Conservation (phyloP, 2,888 invertebrate species). For the Lamellibrachia columna region DNA sequence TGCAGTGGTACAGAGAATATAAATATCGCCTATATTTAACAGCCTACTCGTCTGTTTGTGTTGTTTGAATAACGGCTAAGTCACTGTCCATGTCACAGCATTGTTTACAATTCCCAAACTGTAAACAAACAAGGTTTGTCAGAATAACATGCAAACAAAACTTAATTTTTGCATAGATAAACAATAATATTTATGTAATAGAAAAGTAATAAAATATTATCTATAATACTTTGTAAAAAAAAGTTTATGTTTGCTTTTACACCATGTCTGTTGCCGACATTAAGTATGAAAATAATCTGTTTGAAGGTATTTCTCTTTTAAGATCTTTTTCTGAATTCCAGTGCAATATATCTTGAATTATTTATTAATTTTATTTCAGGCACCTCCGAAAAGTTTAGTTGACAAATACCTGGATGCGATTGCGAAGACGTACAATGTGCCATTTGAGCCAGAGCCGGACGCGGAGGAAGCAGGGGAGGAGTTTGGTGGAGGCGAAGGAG, state of each 20-base stretch:
- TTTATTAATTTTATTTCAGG: conserved; percentile 67
- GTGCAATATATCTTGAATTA: not conserved
- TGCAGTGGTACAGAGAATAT: no score
- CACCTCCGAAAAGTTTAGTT: conserved; percentile 92
- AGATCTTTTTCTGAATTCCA: not conserved
- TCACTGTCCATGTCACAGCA: no score
- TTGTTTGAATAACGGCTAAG: no score
- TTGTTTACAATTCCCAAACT: no score
- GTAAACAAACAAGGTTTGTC: no score
- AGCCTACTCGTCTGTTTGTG: no score
- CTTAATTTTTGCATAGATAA: no score
- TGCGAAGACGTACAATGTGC: conserved; percentile 92
- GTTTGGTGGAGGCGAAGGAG: conserved; percentile 21
- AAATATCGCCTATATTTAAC: no score
- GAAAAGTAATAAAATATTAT: no score
- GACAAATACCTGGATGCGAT: conserved; percentile 95
- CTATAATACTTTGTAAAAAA: not conserved
- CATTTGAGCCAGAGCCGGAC: conserved; percentile 90
- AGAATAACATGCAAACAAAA: no score
- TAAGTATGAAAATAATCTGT: not conserved
- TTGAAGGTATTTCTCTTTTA: not conserved
- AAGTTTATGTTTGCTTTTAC: not conserved
- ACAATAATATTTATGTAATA: no score
- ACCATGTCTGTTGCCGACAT: not conserved
- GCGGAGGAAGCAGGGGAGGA: not conserved